Percentiles rank a stretch among this genome's conserved stretches.
These are phyloP conservation scores for Halictus rubicundus DNA, from an alignment of 1,140 invertebrate species.

Conservation along the genomic window DNA sequence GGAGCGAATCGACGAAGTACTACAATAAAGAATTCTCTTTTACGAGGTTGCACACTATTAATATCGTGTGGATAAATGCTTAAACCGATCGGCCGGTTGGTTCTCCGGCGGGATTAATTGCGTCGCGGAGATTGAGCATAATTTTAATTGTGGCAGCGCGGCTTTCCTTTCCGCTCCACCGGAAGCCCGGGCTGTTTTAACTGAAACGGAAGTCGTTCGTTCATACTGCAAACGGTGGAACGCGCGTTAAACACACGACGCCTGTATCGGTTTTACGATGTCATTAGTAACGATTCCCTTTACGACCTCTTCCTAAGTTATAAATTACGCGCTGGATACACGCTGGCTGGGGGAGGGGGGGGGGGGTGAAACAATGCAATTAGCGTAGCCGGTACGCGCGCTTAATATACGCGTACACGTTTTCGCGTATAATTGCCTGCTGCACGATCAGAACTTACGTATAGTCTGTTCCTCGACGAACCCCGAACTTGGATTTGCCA, in stretches of 20 bases:
- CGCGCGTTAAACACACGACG: constrained; percentile 38
- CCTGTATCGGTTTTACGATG: constrained; percentile 56
- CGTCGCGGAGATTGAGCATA: not conserved
- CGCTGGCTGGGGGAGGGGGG: constrained; percentile 11
- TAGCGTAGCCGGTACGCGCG: constrained; percentile 42
- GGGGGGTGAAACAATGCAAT: constrained; percentile 58
- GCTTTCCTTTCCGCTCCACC: not conserved
- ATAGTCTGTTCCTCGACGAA: constrained; percentile 26
- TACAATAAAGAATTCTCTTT: no score
- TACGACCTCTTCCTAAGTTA: constrained; percentile 59
- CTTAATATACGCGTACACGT: constrained; percentile 31
- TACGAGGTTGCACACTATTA: no score
- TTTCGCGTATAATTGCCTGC: constrained; percentile 49
- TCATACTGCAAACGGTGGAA: constrained; percentile 45
- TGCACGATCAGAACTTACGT: constrained; percentile 53
- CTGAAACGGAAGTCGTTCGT: constrained; percentile 7
- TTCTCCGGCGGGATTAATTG: not conserved
- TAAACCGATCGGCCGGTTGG: not conserved
- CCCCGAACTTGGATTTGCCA: constrained; percentile 22
- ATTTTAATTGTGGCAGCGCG: constrained; percentile 2
- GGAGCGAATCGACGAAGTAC: no score
- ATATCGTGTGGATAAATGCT: not conserved
- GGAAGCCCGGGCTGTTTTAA: constrained; percentile 5
- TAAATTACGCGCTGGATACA: constrained; percentile 52
- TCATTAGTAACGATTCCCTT: constrained; percentile 61